Base-by-base conservation (phyloP, 1,140 invertebrate genomes). In the Stenopsyche tienmushanensis region DNA sequence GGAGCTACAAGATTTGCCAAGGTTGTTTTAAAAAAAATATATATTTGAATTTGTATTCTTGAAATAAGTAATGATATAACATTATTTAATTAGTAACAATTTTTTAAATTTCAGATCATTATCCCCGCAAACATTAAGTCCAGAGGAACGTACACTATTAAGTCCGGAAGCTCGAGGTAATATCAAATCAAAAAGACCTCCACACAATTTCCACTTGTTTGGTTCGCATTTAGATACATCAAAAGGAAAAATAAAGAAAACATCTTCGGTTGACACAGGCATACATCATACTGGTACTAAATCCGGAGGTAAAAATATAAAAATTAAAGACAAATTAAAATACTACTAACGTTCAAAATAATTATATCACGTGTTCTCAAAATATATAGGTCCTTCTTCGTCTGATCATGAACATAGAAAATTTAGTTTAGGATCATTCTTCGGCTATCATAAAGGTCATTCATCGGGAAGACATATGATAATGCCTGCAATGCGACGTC, bases 161-260 rank as follows among this genome's bases (percentile, higher is more conserved):
- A 79, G 78, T 65, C 78, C 77, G 1, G 75, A 76, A 50, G 74
- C 75, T 42, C 72, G 75, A 1, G 76, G 74, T 34, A 72, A 75
- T 2, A 72, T 72, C 1, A 74, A 67, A 47, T 25, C 39, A 39
- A 73, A 73, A 44, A 17, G 57, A 13, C 8, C 23, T 21, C 39
- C 75, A 29, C 75, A 75, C 54, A 72, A 75, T 0, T 80, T 80
- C 58, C 78, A 80, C 53, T 77, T 81, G 49, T 80, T 81, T 34
- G 78, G 78, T 0, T 73, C 75, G 0, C 79, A 81, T 45, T 72
- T 79, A 0, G 77, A 80, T 62, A 75, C 64, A 62, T 77, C 76
- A 2, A 79, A 75, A 42, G 73, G 75, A 1, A 80, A 79, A 69
- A 81, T 80, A 23, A 81, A 80, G 69, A 81, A 81, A 65, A 81